Evolutionary conservation across 2,888 invertebrate genomes (phyloP), one percentile per base, ranked within the genome.

Genomic region (Andrena haemorrhoa): DNA sequence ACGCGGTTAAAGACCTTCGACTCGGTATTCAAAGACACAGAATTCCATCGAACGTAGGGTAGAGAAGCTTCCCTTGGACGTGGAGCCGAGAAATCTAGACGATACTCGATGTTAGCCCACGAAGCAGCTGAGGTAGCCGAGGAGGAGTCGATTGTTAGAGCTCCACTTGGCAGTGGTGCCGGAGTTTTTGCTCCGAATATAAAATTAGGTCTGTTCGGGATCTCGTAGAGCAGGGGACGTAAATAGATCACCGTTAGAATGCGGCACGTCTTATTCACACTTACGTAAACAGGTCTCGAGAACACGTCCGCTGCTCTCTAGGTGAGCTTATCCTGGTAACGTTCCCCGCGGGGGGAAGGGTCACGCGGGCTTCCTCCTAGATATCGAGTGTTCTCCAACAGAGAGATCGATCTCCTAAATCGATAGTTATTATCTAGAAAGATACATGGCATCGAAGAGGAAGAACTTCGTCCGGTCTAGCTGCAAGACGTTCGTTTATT

Each of bases 141-240:
- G 66, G 66, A 41, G 60, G 35, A 76, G 77, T 73, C 86, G 84
- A 88, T 88, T 82, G 82, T 84, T 74, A 79, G 77, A 82, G 87
- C 86, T 87, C 88, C 77, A 86, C 85, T 88, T 88, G 88, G 88
- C 88, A 89, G 79, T 87, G 86, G 75, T 81, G 82, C 75, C 87
- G 83, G 64, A 84, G 86, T 89, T 89, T 88, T 88, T 89, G 88
- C 86, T 88, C 88, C 87, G 89, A 87, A 89, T 89, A 86, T 89
- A 89, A 89, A 89, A 89, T 89, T 89, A 89, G 88, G 88, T 82
- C 82, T 86, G 87, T 88, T 75, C 81, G 77, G 86, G 87, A 86
- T 88, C 82, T 87, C 87, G 81, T 56, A 77, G 84, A 86, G 82
- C 87, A 73, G 70, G 61, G 69, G 80, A 87, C 89, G 81, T 63